A percentile compares a stretch with the other conserved stretches of the same genome.
These are phyloP conservation scores for Camponotus vicinus DNA, from an alignment of 1,140 invertebrate genomes.

Conservation along the genomic window DNA sequence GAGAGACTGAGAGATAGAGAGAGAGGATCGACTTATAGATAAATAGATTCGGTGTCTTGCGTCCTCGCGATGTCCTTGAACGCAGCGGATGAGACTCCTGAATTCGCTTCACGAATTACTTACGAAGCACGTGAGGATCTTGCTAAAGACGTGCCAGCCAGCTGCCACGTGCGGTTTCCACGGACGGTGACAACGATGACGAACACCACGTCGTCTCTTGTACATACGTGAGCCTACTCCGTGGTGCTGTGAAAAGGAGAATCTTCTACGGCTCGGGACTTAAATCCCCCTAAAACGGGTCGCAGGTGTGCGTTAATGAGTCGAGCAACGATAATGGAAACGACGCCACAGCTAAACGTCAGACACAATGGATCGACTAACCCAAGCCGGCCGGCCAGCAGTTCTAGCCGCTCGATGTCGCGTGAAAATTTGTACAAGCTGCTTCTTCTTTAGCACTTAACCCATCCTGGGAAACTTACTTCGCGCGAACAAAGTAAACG, in stretches of 20 bases:
- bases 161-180: slow-evolving; percentile 65
- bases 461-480: slow-evolving; percentile 42
- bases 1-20: background rate
- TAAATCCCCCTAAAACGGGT: slow-evolving; percentile 60
- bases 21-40: slow-evolving; percentile 50
- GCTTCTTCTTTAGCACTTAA: slow-evolving; percentile 50
- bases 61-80: slow-evolving; percentile 60
- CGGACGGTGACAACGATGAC: slow-evolving; percentile 5
- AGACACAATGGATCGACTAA: slow-evolving; percentile 60
- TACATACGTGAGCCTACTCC: slow-evolving; percentile 28
- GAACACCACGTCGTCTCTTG: slow-evolving; percentile 18
- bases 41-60: slow-evolving; percentile 30
- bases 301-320: slow-evolving; percentile 75
- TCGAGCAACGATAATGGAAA: slow-evolving; percentile 73
- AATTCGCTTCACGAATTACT: slow-evolving; percentile 81
- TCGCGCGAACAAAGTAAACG: slow-evolving; percentile 29
- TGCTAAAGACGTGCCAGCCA: slow-evolving; percentile 67
- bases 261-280: slow-evolving; percentile 26
- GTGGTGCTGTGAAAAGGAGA: slow-evolving; percentile 37
- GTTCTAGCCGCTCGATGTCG: slow-evolving; percentile 20
- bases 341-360: slow-evolving; percentile 16
- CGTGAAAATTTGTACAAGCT: slow-evolving; percentile 53
- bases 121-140: slow-evolving; percentile 76
- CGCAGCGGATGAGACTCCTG: slow-evolving; percentile 66
- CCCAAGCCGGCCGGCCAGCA: background rate